Evolutionary conservation across 2,113 vertebrate genomes (phyloP), one percentile per base, ranked within the genome.

Genomic region (Capra hircus): DNA sequence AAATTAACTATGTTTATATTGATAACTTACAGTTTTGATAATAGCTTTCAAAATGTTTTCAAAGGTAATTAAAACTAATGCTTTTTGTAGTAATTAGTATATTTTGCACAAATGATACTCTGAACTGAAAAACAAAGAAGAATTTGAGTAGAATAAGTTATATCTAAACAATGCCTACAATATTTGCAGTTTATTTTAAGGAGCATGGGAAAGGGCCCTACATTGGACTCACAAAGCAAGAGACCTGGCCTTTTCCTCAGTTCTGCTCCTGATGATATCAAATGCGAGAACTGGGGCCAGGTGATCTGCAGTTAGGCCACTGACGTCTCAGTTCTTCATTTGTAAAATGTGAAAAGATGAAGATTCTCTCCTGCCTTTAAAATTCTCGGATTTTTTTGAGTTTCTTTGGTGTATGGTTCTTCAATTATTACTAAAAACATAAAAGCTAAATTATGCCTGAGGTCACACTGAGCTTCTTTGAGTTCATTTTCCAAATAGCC

Each of bases 41-140:
- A 6, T 71, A 87, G n/a, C 53, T 93, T 96, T 96, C 64, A 94
- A 21, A 84, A 33, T 95, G 57, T 94, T 80, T 96, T 89, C 77
- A 77, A 43, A 74, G 45, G 11, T 71, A 86, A 33, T 90, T 86
- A 48, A 52, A 78, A 43, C 33, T 40, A 36, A 48, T 88, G 9
- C 9, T 82, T 90, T 28, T 53, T 92, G 25, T 67, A 19, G 13
- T 89, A 71, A 13, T 57, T 53, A 81, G 27, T 83, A 17, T 88
- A 45, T 88, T 91, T 94, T 93, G 45, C 88, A 30, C 36, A 88
- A 90, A 89, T 86, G 77, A 9, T 48, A 30, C 50, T 82, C 15
- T 87, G 94, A 93, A 48, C 33, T 92, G 33, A 96, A 97, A 57
- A 96, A 52, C 17, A 52, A 83, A 13, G 48, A 62, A 88, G 90